phyloP scores from a whole-genome alignment of 1,140 invertebrate genomes.

The Apis cerana region DNA sequence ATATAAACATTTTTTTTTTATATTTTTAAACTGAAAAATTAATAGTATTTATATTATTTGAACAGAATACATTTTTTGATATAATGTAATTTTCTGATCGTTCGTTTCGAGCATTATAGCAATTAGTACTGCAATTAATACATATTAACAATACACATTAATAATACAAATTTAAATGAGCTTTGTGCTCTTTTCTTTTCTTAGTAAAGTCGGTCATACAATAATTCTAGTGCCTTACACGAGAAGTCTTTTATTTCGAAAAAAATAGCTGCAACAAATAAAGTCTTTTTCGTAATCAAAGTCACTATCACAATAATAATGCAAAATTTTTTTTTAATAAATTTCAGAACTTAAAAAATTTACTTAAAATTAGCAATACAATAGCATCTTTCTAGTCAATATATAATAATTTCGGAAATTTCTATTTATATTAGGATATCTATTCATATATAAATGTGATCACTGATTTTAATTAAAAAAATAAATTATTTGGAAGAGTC shows the following conservation, averaged over 20 bases:
- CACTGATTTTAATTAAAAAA: too few species aligned
- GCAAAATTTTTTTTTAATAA: background rate
- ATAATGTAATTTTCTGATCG: background rate
- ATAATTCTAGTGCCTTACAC: slow-evolving; percentile 12
- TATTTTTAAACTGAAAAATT: background rate
- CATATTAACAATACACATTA: background rate
- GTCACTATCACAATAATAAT: background rate
- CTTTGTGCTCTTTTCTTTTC: background rate
- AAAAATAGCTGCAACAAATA: background rate
- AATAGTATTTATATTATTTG: background rate
- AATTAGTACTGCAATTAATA: too few species aligned
- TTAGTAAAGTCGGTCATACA: background rate
- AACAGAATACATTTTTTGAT: background rate
- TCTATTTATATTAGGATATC: background rate
- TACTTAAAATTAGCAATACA: background rate
- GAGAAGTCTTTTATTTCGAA: background rate
- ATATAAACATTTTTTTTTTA: background rate
- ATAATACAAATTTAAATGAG: background rate
- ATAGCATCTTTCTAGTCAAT: slow-evolving; percentile 2
- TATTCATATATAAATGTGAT: background rate
- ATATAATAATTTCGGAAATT: background rate
- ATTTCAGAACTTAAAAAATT: background rate
- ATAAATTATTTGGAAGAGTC: background rate
- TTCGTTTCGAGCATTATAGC: background rate
- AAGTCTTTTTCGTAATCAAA: background rate